Conservation (phyloP, 2,113 vertebrate genomes). For the Neolamprologus falcicula region DNA sequence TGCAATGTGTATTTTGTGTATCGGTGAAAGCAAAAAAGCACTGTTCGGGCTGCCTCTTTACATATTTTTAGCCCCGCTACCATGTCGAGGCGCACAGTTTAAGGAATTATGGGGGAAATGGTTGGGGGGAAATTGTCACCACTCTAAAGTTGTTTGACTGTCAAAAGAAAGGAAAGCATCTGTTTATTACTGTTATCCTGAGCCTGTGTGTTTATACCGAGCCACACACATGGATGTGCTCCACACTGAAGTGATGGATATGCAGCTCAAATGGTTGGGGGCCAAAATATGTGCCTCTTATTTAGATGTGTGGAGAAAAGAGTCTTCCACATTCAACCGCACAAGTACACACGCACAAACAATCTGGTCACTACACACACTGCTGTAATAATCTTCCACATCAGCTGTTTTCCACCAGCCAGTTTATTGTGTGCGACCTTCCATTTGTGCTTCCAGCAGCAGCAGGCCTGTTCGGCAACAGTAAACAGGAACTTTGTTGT, state of each 20-base stretch:
- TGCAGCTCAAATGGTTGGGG: conserved; percentile 13
- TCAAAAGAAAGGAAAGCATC: not conserved
- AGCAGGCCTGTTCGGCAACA: conserved; percentile 37
- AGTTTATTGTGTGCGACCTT: conserved; percentile 52
- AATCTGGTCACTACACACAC: not conserved
- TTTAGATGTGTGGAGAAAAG: conserved; percentile 57
- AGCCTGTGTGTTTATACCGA: conserved; percentile 24
- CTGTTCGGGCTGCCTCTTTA: not conserved
- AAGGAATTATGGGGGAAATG: conserved; percentile 1
- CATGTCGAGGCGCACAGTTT: not conserved
- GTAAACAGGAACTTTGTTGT: conserved; percentile 68
- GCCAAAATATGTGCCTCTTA: conserved; percentile 37
- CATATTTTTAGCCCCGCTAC: not conserved
- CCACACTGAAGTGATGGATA: conserved; percentile 26
- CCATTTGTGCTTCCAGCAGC: conserved; percentile 36
- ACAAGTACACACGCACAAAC: conserved; percentile 14
- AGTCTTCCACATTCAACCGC: conserved; percentile 35
- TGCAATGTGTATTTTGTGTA: not conserved
- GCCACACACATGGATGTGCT: conserved; percentile 45
- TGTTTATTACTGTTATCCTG: conserved; percentile 33
- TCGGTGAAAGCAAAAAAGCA: not conserved
- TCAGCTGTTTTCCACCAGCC: conserved; percentile 57
- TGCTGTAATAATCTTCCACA: conserved; percentile 49
- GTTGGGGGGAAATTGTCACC: conserved; percentile 5
- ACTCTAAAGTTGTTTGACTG: conserved; percentile 13